Base-by-base conservation (phyloP, 2,113 vertebrate genomes). In the Cairina moschata region DNA sequence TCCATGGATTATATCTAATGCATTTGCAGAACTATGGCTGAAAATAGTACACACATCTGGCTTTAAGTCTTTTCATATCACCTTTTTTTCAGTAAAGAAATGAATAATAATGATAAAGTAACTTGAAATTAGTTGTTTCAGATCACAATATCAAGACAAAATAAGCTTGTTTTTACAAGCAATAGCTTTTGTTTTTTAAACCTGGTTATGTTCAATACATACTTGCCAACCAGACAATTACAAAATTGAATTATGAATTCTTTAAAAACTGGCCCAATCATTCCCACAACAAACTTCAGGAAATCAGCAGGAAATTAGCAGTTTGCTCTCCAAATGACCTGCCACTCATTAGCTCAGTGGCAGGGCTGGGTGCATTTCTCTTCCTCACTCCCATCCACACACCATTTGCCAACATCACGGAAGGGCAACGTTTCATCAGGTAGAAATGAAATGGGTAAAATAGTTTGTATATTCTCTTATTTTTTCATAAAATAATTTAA, bases 371-470 rank as follows among this genome's bases (percentile, higher is more conserved):
- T 59, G 20, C 1, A 1, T 79, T 90, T 44, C 36, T 72, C 13
- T n/a, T 62, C 31, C 31, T 65, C 38, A 13, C 8, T 73, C 31
- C 23, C 20, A 40, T 72, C 34, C 32, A 67, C 32, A 67, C 6
- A 2, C 11, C 29, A 21, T 26, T 78, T 8, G 7, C 9, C 40
- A 59, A 11, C 23, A 77, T 17, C 52, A 60, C 3, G 46, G 6
- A 10, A 0, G 0, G 1, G 17, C 4, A 12, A 32, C 48, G 71
- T 83, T 83, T 73, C 83, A 32, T 18, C 54, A 69, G 17, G 42
- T 60, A 54, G 34, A 85, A 96, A 69, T 58, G 9, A 77, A 88
- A 20, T 4, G 15, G 7, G 16, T 16, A 59, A 85, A 77, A 62
- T 50, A 83, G 63, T 6, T 73, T 28, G 54, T 11, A 28, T 34